Percentiles rank a stretch among this genome's conserved stretches.
Conservation (phyloP, 2,113 vertebrate species). For the Pseudorectes ferrugineus region DNA sequence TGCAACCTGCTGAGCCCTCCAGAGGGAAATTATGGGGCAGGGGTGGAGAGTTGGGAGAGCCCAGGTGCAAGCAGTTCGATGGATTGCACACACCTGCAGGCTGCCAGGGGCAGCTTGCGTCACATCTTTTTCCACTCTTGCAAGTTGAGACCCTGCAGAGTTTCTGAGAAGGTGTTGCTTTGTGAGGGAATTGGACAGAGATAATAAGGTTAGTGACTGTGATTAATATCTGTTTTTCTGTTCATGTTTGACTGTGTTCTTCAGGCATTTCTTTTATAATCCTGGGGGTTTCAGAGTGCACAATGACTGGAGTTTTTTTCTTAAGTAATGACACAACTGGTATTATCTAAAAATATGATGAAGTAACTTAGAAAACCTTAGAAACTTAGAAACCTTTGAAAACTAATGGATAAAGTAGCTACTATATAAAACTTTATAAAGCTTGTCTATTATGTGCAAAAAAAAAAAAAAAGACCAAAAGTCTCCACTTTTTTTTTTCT, state of each 20-base stretch:
- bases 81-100: not conserved
- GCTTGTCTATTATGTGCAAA: not conserved
- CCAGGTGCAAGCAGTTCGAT: not conserved
- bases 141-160: not conserved
- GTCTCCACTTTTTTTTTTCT: not conserved
- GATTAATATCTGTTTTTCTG: not conserved
- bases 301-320: not conserved
- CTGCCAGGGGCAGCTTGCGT: not conserved
- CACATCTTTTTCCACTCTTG: rapidly evolving
- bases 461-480: not conserved
- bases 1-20: not conserved
- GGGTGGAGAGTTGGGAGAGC: no score
- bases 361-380: not conserved
- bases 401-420: not conserved
- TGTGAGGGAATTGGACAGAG: not conserved
- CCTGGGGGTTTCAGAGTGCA: not conserved
- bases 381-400: not conserved
- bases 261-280: not conserved
- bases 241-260: rapidly evolving
- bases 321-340: not conserved
- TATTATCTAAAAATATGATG: not conserved
- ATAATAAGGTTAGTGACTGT: not conserved
- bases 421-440: not conserved
- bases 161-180: not conserved
- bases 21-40: not conserved